phyloP scores from a whole-genome alignment of 2,888 invertebrate genomes.

The Pinctada fucata region DNA sequence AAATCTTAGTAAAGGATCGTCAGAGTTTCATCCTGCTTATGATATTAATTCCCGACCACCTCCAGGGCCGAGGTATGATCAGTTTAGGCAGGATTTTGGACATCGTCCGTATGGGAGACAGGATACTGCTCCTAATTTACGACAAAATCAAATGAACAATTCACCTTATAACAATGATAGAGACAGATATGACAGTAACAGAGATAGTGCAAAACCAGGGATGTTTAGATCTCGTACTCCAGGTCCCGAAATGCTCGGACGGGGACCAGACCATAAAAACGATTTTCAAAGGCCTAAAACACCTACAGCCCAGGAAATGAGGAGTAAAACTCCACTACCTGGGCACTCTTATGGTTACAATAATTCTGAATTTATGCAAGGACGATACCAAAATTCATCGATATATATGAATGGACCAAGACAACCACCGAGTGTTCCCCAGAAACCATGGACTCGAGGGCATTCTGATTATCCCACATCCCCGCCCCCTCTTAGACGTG shows the following conservation, averaged over 20 bases:
- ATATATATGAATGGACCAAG: constrained; percentile 47
- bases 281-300: constrained; percentile 71
- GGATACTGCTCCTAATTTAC: constrained; percentile 19
- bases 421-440: constrained; percentile 44
- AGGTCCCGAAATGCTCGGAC: constrained; percentile 75
- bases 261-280: constrained; percentile 63
- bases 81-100: constrained; percentile 45
- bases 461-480: constrained; percentile 36
- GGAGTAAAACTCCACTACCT: constrained; percentile 74
- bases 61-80: constrained; percentile 62
- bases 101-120: constrained; percentile 46
- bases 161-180: constrained; percentile 52
- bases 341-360: constrained; percentile 51
- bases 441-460: constrained; percentile 48
- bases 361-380: constrained; percentile 51
- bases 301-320: constrained; percentile 71
- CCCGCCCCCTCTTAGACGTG: constrained; percentile 49
- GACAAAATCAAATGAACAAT: constrained; percentile 21
- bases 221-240: constrained; percentile 75
- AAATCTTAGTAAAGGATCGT: constrained; percentile 51
- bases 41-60: constrained; percentile 59
- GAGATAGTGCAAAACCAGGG: constrained; percentile 63
- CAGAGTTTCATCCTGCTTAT: constrained; percentile 50
- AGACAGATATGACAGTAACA: constrained; percentile 44
- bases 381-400: constrained; percentile 48